These are phyloP conservation scores for Thunnus albacares DNA, from an alignment of 2,797 vertebrate species.

Conservation along the genomic window DNA sequence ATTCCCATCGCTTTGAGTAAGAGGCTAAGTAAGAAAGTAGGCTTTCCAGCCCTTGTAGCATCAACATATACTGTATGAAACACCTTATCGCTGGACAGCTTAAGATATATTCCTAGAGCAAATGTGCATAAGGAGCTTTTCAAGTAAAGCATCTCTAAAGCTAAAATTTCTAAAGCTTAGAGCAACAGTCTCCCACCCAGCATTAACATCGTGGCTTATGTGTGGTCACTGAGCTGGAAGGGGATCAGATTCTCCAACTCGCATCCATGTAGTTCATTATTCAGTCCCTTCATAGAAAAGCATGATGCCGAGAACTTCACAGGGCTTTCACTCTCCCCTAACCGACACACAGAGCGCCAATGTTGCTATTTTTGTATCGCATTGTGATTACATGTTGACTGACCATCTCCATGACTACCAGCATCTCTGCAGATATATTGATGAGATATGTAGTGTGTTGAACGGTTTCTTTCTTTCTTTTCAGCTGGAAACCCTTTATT, in stretches of 20 bases:
- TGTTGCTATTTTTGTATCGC: constrained; percentile 59
- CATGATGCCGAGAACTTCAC: constrained; percentile 20
- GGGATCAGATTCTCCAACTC: constrained; percentile 64
- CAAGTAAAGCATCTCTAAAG: constrained; percentile 57
- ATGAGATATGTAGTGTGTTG: constrained; percentile 44
- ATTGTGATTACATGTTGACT: constrained; percentile 71
- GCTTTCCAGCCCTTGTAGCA: neutral
- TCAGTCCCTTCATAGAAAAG: constrained; percentile 47
- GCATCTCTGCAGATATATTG: constrained; percentile 65
- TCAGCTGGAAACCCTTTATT: constrained; percentile 4
- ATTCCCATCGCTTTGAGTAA: neutral
- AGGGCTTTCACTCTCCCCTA: constrained; percentile 9
- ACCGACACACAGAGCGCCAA: constrained; percentile 2
- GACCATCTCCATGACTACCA: constrained; percentile 71
- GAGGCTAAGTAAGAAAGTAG: neutral
- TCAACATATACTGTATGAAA: neutral
- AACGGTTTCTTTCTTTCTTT: constrained; percentile 16
- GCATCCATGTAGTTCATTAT: constrained; percentile 61
- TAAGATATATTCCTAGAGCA: constrained; percentile 21
- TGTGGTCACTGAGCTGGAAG: constrained; percentile 63
- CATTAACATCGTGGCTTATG: constrained; percentile 56
- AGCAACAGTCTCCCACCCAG: constrained; percentile 34
- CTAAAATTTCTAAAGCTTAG: constrained; percentile 42
- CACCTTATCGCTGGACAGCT: neutral
- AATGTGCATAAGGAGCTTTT: constrained; percentile 42